Conservation (phyloP, 23 tunicate species). For the Corella eumyota region DNA sequence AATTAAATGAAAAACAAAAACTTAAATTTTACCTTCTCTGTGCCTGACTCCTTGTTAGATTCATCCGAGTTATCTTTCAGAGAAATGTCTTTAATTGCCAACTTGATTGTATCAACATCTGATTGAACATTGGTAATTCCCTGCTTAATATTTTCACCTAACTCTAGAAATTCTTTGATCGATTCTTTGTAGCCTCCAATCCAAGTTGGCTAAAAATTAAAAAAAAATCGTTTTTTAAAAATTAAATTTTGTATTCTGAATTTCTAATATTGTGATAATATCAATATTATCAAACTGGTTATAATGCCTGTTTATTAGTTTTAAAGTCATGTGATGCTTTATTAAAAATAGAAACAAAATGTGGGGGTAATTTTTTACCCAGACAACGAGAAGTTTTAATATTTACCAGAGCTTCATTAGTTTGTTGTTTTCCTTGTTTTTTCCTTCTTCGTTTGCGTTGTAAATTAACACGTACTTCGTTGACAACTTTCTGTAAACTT, state of each 20-base stretch:
- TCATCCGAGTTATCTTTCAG: background rate
- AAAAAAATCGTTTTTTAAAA: background rate
- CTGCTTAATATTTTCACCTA: background rate
- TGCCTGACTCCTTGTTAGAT: background rate
- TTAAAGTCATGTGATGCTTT: no score
- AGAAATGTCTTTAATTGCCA: background rate
- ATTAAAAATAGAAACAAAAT: slow-evolving; percentile 2
- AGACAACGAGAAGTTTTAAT: no score
- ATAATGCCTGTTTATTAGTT: no score
- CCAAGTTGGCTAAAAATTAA: background rate
- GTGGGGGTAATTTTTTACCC: no score
- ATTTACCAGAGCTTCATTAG: slow-evolving; percentile 20
- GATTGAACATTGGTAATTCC: background rate
- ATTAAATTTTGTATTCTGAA: background rate
- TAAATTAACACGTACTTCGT: slow-evolving; percentile 12
- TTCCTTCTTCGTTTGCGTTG: slow-evolving; percentile 39
- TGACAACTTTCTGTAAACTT: slow-evolving; percentile 11
- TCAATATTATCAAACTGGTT: no score
- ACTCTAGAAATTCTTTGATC: background rate
- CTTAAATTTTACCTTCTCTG: background rate
- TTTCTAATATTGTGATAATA: no score
- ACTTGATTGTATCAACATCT: slow-evolving; percentile 2
- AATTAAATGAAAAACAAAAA: background rate
- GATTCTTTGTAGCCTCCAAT: background rate
- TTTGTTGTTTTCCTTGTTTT: slow-evolving; percentile 38